Conservation (phyloP, 2,797 vertebrate species). For the Urosaurus nigricauda region DNA sequence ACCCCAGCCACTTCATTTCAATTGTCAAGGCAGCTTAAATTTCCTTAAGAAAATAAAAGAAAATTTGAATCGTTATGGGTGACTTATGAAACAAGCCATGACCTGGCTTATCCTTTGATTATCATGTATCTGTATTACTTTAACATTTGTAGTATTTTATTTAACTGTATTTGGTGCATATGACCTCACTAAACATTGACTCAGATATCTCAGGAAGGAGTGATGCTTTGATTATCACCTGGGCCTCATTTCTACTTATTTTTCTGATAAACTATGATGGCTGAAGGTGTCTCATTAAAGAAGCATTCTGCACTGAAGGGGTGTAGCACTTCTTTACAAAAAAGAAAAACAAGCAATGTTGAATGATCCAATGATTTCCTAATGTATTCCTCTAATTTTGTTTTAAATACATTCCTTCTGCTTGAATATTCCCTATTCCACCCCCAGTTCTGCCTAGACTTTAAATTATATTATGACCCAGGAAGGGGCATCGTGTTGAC, state of each 20-base stretch:
- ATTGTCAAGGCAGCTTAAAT: constrained; percentile 6
- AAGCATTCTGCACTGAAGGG: neutral
- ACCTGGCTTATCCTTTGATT: neutral
- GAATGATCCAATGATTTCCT: neutral
- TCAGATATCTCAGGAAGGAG: neutral
- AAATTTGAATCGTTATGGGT: neutral
- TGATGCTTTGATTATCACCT: neutral
- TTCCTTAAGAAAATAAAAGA: neutral
- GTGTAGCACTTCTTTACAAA: neutral
- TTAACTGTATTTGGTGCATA: neutral
- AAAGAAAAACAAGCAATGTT: neutral
- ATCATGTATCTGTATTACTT: neutral
- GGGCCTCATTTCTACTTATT: neutral
- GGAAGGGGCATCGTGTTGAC: neutral
- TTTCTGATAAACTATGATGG: neutral
- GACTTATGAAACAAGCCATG: neutral
- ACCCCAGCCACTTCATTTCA: neutral
- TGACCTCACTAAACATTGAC: neutral
- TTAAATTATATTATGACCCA: neutral
- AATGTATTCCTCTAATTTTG: neutral
- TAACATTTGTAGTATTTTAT: neutral
- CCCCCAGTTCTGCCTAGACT: neutral
- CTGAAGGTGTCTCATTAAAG: neutral
- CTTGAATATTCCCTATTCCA: neutral
- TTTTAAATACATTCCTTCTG: neutral